phyloP scores from a whole-genome alignment of 2,888 invertebrate species.

The Periphyllus acericola region DNA sequence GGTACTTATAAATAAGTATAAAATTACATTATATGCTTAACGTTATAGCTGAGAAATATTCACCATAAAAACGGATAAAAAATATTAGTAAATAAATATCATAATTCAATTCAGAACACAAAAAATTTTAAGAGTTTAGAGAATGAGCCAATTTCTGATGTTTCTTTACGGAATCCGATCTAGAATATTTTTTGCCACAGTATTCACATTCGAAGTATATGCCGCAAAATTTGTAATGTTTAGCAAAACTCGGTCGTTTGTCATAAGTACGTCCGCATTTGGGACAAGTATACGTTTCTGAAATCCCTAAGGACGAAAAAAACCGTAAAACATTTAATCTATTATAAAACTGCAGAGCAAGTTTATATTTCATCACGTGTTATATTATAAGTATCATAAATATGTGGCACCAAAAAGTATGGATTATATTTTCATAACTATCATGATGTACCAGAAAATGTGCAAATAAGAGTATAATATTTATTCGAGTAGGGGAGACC shows the following conservation, averaged over 20 bases:
- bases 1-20: neutral
- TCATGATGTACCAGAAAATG: conserved; percentile 7
- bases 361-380: neutral
- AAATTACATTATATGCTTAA: neutral
- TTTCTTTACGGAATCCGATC: conserved; percentile 66
- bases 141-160: conserved; percentile 65
- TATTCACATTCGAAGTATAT: conserved; percentile 68
- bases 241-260: conserved; percentile 62
- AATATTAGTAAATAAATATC: conserved; percentile 9
- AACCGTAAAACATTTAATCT: conserved; percentile 15
- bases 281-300: conserved; percentile 54
- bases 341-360: neutral
- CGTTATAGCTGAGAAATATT: neutral
- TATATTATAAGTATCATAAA: conserved; percentile 4
- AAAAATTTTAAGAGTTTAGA: conserved; percentile 5
- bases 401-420: neutral
- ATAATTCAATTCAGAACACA: conserved; percentile 1
- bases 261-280: conserved; percentile 63
- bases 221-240: conserved; percentile 66
- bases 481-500: neutral
- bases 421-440: neutral
- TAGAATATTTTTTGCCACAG: conserved; percentile 66
- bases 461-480: conserved; percentile 10
- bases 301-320: conserved; percentile 46
- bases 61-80: conserved; percentile 16